Base-by-base conservation (phyloP, 2,113 vertebrate species). In the Dolichotis patagonum region DNA sequence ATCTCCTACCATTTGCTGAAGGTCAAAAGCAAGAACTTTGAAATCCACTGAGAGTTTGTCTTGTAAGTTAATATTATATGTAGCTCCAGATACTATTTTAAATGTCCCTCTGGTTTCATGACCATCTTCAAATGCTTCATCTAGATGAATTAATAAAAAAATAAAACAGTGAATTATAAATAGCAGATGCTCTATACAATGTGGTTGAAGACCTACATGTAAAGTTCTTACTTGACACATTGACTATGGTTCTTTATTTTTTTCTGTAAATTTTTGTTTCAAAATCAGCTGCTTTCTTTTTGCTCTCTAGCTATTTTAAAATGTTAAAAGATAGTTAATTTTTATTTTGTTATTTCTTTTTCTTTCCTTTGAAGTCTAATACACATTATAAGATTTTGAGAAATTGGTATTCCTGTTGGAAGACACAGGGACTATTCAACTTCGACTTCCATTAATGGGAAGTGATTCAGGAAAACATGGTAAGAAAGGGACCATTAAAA, bases 11-110 rank as follows among this genome's bases (percentile, higher is more conserved):
- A 99, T 89, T 93, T 98, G 96, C 88, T 98, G 98, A 56, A 99
- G 81, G 90, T 99, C 99, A 97, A 98, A 99, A 56, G 99, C 98
- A 97, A 99, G 98, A 90, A 98, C 78, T 98, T 99, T 99, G 97
- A 99, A 99, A 91, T 98, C 98, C 43, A 24, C 9, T 60, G 99
- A 98, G 73, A 95, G 97, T 94, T 85, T 98, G 69, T 99, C 97
- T 97, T 98, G 97, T 71, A 99, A 98, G 91, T 84, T 85, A 75
- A 97, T 71, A 95, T 62, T 97, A 86, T 98, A 99, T 35, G 97
- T 95, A 49, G 97, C 94, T 81, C 98, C 99, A 1, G 98, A 99
- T 28, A 95, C 85, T 97, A 99, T 98, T 97, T 98, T 98, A 91
- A 99, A 98, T 67, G 87, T 95, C 73, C 98, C 99, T 22, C 28